phyloP scores from a whole-genome alignment of 2,797 vertebrate species.

The Pteronotus mesoamericanus region DNA sequence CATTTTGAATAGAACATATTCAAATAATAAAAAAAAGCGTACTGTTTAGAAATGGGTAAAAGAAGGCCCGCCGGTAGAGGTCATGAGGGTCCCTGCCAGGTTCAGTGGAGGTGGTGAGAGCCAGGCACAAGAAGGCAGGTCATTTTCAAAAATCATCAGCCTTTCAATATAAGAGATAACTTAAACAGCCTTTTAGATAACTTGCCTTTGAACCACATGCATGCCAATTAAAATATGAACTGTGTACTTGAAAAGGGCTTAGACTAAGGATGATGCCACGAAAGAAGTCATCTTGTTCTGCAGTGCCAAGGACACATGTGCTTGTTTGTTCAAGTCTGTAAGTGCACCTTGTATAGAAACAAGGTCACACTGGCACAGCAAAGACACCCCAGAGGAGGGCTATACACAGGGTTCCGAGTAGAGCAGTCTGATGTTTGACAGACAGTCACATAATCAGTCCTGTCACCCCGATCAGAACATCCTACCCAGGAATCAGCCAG shows the following conservation, averaged over 20 bases:
- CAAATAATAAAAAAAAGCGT: neutral
- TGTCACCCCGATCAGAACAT: neutral
- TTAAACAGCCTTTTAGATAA: neutral
- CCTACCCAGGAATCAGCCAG: neutral
- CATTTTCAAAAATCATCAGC: neutral
- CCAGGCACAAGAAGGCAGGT: no score
- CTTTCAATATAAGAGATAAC: neutral
- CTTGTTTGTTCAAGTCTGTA: no score
- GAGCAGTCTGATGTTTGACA: neutral
- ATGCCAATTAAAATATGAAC: neutral
- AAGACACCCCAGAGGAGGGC: neutral
- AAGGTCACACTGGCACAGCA: neutral
- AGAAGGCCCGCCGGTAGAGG: neutral
- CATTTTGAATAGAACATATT: neutral
- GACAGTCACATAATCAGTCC: neutral
- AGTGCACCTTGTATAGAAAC: neutral
- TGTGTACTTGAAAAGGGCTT: no score
- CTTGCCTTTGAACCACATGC: neutral
- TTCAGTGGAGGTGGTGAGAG: neutral
- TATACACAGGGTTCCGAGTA: neutral
- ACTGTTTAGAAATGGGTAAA: neutral
- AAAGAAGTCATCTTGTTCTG: neutral
- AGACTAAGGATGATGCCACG: neutral
- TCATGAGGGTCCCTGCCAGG: neutral
- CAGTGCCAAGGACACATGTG: fast-evolving